Evolutionary conservation across 2,888 invertebrate genomes (phyloP).

Genomic region (Phaonia tiefii): DNA sequence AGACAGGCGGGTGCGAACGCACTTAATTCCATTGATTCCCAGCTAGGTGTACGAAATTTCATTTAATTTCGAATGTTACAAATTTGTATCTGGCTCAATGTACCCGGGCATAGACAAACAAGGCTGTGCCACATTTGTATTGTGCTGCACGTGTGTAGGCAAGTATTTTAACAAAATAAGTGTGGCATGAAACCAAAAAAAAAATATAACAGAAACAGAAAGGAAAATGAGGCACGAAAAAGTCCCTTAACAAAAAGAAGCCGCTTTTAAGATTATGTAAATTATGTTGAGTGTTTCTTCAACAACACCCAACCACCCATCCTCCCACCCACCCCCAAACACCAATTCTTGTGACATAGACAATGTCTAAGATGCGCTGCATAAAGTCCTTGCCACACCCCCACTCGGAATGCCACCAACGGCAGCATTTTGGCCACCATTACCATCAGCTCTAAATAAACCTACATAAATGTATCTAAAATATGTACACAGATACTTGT

Average conservation of each 20-base stretch:
- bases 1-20: no score
- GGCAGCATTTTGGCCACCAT: neutral
- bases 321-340: neutral
- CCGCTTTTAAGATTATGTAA: slow-evolving; percentile 25
- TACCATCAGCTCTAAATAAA: slow-evolving; percentile 1
- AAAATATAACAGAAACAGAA: no score
- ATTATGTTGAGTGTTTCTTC: slow-evolving; percentile 14
- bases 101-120: neutral
- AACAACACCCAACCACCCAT: neutral
- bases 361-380: neutral
- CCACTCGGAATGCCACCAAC: no score
- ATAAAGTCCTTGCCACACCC: no score
- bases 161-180: neutral
- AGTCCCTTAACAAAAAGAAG: slow-evolving; percentile 9
- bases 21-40: neutral
- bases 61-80: neutral
- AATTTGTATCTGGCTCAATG: neutral
- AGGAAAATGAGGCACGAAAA: neutral
- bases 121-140: no score
- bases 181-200: neutral
- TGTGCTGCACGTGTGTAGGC: no score
- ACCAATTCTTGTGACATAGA: neutral
- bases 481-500: slow-evolving; percentile 17
- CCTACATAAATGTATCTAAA: slow-evolving; percentile 17
- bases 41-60: neutral